phyloP scores from a whole-genome alignment of 2,797 vertebrate genomes.

The Staurois parvus region DNA sequence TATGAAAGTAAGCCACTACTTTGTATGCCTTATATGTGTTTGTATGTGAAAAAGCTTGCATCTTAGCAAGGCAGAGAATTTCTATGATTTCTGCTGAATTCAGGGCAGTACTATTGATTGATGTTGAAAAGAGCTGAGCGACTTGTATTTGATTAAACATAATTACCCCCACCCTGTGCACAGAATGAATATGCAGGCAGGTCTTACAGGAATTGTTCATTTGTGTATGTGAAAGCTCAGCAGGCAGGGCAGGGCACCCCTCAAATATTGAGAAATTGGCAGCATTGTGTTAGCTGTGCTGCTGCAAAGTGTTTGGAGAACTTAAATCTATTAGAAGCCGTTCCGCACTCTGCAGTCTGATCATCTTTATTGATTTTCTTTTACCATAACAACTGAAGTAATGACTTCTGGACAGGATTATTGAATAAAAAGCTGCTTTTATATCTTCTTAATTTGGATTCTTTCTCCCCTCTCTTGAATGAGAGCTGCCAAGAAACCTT shows the following conservation, averaged over 20 bases:
- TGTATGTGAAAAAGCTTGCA: background rate
- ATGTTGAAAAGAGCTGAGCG: slow-evolving; percentile 5
- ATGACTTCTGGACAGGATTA: slow-evolving; percentile 11
- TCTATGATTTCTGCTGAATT: slow-evolving; percentile 19
- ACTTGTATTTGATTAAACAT: slow-evolving; percentile 41
- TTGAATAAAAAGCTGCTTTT: slow-evolving; percentile 39
- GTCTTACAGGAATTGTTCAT: slow-evolving; percentile 38
- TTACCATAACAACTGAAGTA: slow-evolving; percentile 59
- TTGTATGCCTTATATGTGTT: background rate
- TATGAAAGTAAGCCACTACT: slow-evolving; percentile 89
- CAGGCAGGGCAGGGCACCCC: slow-evolving; percentile 25
- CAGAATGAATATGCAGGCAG: slow-evolving; percentile 4
- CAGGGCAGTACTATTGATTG: slow-evolving; percentile 9
- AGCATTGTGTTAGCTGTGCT: accelerated
- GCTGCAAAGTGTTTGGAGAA: background rate
- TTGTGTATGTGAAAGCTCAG: slow-evolving; percentile 34
- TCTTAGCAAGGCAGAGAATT: background rate
- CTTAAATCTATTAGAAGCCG: slow-evolving; percentile 17
- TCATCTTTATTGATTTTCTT: slow-evolving; percentile 48
- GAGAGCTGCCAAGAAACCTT: slow-evolving; percentile 3
- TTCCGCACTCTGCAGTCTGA: slow-evolving; percentile 17
- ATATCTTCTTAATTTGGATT: background rate
- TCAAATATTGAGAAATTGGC: slow-evolving; percentile 46
- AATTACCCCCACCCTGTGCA: slow-evolving; percentile 34
- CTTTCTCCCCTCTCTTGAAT: background rate